phyloP scores from a whole-genome alignment of 2,888 invertebrate species.

The Alcis repandata region DNA sequence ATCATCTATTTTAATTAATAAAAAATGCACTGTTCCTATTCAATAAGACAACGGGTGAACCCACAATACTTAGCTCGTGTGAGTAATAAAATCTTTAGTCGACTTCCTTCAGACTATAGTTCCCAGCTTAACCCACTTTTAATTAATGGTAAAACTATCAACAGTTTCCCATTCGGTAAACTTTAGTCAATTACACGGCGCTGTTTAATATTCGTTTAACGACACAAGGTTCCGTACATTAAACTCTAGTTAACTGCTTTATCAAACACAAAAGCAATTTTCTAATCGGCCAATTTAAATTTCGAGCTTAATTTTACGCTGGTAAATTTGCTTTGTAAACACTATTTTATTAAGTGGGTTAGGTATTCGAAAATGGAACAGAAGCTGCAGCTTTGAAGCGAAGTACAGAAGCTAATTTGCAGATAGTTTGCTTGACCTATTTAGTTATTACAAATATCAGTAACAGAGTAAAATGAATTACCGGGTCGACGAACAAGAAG shows the following conservation, averaged over 20 bases:
- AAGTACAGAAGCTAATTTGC: not conserved
- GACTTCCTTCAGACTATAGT: not conserved
- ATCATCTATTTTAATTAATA: too few relatives aligned
- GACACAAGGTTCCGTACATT: constrained; percentile 35
- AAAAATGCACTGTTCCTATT: too few relatives aligned
- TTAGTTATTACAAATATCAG: too few relatives aligned
- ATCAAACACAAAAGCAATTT: constrained; percentile 37
- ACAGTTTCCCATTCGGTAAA: constrained; percentile 24
- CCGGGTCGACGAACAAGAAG: too few relatives aligned
- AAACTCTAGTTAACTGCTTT: constrained; percentile 42
- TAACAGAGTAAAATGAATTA: too few relatives aligned
- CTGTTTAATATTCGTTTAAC: constrained; percentile 35
- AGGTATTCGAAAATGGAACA: constrained; percentile 10
- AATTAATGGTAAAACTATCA: constrained; percentile 8
- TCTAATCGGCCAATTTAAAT: constrained; percentile 40
- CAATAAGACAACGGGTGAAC: too few relatives aligned
- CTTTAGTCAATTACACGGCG: constrained; percentile 34
- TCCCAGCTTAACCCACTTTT: not conserved
- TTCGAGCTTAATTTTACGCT: constrained; percentile 28
- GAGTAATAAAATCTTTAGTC: not conserved
- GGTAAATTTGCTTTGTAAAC: constrained; percentile 28
- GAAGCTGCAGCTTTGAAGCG: not conserved
- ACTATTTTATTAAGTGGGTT: constrained; percentile 19
- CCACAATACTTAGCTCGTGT: too few relatives aligned
- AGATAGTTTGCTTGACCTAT: not conserved